Conservation (phyloP, 2,113 vertebrate genomes). For the Holacanthus passer region DNA sequence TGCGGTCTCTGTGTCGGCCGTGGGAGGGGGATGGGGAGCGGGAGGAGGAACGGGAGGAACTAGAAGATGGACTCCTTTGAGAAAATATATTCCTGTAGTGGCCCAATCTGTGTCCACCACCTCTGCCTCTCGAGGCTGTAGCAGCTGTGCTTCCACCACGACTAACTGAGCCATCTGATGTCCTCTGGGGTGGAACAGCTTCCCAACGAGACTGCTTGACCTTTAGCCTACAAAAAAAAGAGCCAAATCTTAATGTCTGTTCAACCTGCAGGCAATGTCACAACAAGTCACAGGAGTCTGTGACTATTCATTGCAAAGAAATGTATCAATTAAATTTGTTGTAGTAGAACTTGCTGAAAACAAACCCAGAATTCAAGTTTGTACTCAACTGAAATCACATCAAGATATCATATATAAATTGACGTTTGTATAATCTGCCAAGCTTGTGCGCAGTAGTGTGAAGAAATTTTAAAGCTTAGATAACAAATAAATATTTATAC, state of each 20-base stretch:
- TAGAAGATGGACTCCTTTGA: conserved; percentile 91
- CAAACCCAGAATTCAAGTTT: neutral
- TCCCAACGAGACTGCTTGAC: conserved; percentile 91
- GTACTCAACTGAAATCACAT: neutral
- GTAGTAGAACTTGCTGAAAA: neutral
- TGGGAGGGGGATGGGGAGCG: conserved; percentile 89
- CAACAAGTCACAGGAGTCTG: conserved; percentile 1
- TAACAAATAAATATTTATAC: neutral
- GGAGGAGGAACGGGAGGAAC: conserved; percentile 89
- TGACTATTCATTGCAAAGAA: too few relatives aligned
- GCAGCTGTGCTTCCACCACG: conserved; percentile 78
- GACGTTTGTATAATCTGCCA: neutral
- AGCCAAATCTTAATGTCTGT: neutral
- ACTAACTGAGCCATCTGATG: conserved; percentile 69
- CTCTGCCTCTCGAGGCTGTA: conserved; percentile 73
- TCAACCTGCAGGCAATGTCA: neutral
- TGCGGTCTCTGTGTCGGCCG: conserved; percentile 86
- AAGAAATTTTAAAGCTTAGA: neutral
- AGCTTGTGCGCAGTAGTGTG: neutral
- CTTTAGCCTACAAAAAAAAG: conserved; percentile 75
- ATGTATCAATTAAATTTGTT: neutral
- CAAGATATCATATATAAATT: neutral
- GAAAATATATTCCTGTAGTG: conserved; percentile 93
- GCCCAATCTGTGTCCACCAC: conserved; percentile 85
- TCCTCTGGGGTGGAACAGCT: conserved; percentile 80